Conservation (phyloP, 2,888 invertebrate genomes). For the Volucella bombylans region DNA sequence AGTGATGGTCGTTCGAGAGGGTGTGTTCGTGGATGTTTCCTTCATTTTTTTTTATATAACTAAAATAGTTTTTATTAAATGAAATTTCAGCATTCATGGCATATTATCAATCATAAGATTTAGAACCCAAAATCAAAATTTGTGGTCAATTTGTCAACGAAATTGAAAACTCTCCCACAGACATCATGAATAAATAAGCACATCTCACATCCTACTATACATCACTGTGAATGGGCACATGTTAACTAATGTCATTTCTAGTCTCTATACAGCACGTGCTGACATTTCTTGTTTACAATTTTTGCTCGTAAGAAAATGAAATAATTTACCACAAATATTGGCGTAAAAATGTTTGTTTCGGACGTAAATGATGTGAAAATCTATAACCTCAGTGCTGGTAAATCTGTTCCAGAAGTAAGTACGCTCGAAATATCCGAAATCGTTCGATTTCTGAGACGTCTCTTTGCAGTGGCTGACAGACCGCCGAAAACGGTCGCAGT, state of each 20-base stretch:
- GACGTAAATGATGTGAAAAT: conserved; percentile 98
- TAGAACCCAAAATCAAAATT: too few relatives aligned
- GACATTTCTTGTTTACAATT: conserved; percentile 68
- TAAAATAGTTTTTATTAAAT: too few relatives aligned
- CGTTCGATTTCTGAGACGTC: conserved; percentile 34
- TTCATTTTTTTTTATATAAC: neutral
- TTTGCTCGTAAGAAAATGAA: conserved; percentile 49
- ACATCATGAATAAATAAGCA: neutral
- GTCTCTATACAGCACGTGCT: conserved; percentile 51
- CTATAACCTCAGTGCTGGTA: conserved; percentile 98
- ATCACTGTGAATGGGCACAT: neutral
- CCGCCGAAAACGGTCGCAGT: conserved; percentile 89
- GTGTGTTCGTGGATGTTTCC: conserved; percentile 9
- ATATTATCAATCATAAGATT: too few relatives aligned
- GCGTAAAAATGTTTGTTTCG: conserved; percentile 92
- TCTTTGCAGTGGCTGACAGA: conserved; percentile 92
- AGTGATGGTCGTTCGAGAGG: neutral
- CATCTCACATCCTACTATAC: neutral
- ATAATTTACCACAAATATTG: conserved; percentile 36
- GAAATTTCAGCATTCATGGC: too few relatives aligned
- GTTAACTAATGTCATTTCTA: conserved; percentile 29
- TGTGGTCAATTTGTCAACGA: too few relatives aligned
- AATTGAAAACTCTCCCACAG: too few relatives aligned
- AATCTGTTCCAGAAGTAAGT: conserved; percentile 97
- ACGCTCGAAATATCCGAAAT: neutral